Conservation (phyloP, 2,797 vertebrate species). For the Sebastes kiyomatsui region DNA sequence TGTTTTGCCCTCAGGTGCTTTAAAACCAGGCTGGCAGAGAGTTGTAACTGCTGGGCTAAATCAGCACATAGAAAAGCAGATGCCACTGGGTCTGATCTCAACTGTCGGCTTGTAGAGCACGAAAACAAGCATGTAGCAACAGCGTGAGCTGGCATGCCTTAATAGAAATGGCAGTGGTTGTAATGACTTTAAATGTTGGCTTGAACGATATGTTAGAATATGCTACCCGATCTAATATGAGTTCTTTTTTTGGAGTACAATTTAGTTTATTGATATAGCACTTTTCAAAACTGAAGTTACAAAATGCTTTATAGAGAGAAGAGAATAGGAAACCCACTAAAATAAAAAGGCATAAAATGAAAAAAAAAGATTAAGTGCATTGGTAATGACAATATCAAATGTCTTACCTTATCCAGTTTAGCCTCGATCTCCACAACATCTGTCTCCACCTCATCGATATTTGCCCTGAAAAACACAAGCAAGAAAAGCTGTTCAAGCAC, state of each 20-base stretch:
- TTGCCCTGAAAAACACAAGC: constrained; percentile 85
- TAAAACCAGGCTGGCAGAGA: not conserved
- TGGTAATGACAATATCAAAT: not conserved
- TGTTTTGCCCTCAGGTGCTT: not conserved
- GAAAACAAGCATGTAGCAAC: not conserved
- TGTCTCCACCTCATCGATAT: constrained; percentile 94
- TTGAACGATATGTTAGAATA: not conserved
- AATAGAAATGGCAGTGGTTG: not conserved
- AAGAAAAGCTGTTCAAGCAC: constrained; percentile 6
- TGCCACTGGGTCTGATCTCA: not conserved
- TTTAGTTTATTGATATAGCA: not conserved
- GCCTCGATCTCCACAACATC: constrained; percentile 97
- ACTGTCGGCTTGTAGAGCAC: not conserved
- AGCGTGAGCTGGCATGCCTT: not conserved
- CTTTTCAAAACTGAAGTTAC: not conserved
- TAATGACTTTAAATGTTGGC: not conserved
- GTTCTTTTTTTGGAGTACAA: not conserved
- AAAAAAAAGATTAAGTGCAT: not conserved
- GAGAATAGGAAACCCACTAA: not conserved
- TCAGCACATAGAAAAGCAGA: not conserved
- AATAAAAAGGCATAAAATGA: not conserved
- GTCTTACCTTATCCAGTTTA: constrained; percentile 93
- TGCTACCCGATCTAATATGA: not conserved
- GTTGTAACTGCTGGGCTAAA: not conserved
- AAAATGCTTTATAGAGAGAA: not conserved